Evolutionary conservation across 1,140 invertebrate species (phyloP), one percentile per base, ranked within the genome.

Genomic region (Asobara japonica): DNA sequence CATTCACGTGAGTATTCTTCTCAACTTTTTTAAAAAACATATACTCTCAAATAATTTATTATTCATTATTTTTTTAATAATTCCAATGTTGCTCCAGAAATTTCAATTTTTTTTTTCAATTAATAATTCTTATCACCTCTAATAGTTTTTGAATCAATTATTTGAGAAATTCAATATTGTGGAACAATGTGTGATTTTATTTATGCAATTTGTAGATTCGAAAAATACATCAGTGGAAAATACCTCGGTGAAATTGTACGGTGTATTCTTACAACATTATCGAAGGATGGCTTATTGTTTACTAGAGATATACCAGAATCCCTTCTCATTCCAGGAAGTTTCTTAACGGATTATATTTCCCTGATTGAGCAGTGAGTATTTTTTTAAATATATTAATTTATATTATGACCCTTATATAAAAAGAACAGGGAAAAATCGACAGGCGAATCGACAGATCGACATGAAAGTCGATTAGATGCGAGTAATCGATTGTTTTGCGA

Each of bases 341-440:
- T 95, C 79, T 90, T 90, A 22, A 93, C 92, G 1, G 91, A 91
- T 86, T 90, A 92, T 79, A 89, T 95, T 3, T 94, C 93, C 36
- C 85, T 90, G 78, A 92, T 94, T 74, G 93, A 94, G 84, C 87
- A 89, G 93, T 93, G 83, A 87, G 89, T 82, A 45, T 18, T 45
- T 38, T n/a, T 65, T 62, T 11, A n/a, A 30, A 6, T 22, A 33
- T 48, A 33, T 38, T 69, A 60, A 51, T 30, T 69, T 48, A 18
- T 22, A 45, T 69, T 60, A n/a, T n/a, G n/a, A n/a, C n/a, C n/a
- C n/a, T n/a, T n/a, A n/a, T n/a, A n/a, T n/a, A n/a, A n/a, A n/a
- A n/a, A n/a, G n/a, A n/a, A n/a, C n/a, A n/a, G n/a, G n/a, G n/a
- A n/a, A n/a, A n/a, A n/a, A n/a, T n/a, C n/a, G n/a, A n/a, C n/a